These are phyloP conservation scores for Anagyrus pseudococci DNA, from an alignment of 2,888 invertebrate species.

Conservation along the genomic window DNA sequence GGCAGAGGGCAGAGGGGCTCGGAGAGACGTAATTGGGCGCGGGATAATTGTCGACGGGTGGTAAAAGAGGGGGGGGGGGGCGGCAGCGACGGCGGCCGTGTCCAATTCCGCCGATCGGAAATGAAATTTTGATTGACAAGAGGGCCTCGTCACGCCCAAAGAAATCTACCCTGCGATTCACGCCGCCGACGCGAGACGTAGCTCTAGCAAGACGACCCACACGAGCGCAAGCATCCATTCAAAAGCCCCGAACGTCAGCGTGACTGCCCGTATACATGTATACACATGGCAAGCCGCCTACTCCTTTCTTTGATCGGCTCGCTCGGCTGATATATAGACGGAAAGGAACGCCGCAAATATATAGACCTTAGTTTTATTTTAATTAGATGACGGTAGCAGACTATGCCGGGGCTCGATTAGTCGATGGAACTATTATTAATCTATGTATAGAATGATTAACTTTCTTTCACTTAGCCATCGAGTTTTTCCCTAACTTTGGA, in stretches of 20 bases:
- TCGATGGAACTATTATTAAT: too few species aligned
- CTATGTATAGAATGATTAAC: too few species aligned
- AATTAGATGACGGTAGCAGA: too few species aligned
- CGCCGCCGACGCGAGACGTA: background rate
- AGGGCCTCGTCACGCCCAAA: constrained; percentile 51
- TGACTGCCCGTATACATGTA: background rate
- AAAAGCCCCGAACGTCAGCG: too few species aligned
- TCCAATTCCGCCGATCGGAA: constrained; percentile 54
- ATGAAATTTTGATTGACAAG: constrained; percentile 57
- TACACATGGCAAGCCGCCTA: background rate
- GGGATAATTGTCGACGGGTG: background rate
- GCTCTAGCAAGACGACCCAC: background rate
- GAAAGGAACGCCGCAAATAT: too few species aligned
- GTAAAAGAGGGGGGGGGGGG: background rate
- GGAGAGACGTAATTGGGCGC: background rate
- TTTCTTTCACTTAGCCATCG: too few species aligned
- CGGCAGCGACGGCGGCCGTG: constrained; percentile 5
- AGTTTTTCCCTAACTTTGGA: too few species aligned
- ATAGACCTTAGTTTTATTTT: too few species aligned
- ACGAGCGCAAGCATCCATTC: background rate
- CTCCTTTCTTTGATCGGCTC: too few species aligned
- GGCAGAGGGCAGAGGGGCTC: too few species aligned
- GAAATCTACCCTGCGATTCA: constrained; percentile 57
- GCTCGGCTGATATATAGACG: too few species aligned
- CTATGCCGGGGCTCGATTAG: too few species aligned